A percentile compares a stretch with the other conserved stretches of the same genome.
These are phyloP conservation scores for Heteropelma amictum DNA, from an alignment of 2,888 invertebrate genomes.

Conservation along the genomic window DNA sequence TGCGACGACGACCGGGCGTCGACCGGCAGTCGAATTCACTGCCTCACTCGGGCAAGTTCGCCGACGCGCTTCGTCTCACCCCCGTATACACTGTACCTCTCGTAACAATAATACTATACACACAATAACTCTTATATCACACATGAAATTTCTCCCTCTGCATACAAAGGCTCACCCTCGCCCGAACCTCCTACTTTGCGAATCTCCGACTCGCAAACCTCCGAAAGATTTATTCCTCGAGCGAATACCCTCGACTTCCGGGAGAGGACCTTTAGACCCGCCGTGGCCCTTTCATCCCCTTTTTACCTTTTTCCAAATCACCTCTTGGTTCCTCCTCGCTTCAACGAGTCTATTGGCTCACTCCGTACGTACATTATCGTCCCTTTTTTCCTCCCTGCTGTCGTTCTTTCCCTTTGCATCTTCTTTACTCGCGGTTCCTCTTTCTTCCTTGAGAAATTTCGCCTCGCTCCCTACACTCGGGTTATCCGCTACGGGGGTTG, in stretches of 20 bases:
- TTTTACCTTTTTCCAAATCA: not conserved
- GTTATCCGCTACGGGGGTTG: no score
- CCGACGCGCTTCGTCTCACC: conserved; percentile 49
- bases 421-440: no score
- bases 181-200: not conserved
- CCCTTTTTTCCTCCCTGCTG: no score
- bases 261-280: conserved; percentile 17
- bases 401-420: no score
- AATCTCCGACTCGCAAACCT: not conserved
- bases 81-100: no score
- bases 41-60: conserved; percentile 66
- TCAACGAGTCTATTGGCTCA: no score
- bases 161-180: not conserved
- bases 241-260: conserved; percentile 7
- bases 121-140: not conserved
- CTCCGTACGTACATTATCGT: no score
- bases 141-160: not conserved
- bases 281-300: not conserved
- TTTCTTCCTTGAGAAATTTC: no score
- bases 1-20: conserved; percentile 73
- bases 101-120: conserved; percentile 29
- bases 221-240: not conserved
- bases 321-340: not conserved
- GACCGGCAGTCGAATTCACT: conserved; percentile 74
- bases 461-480: no score